Conservation (phyloP, 1,140 invertebrate species). For the Drosophila hydei region DNA sequence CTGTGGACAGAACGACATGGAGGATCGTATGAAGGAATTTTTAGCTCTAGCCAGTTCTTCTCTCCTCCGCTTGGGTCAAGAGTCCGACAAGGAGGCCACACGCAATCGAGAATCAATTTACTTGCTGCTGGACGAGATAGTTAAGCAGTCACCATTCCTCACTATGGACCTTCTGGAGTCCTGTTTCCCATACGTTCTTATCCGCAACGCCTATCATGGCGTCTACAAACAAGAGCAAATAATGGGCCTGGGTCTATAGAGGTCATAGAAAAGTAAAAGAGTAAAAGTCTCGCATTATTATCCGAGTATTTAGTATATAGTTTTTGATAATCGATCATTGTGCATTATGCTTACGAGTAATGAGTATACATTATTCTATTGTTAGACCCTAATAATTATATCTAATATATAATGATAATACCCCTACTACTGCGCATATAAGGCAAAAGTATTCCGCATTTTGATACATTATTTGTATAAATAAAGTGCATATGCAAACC, state of each 20-base stretch:
- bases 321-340: conserved; percentile 45
- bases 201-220: conserved; percentile 98
- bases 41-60: conserved; percentile 98
- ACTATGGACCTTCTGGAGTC: conserved; percentile 99
- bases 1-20: conserved; percentile 97
- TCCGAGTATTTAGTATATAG: conserved; percentile 41
- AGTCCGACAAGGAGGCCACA: conserved; percentile 96
- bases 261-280: too few species aligned
- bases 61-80: conserved; percentile 95
- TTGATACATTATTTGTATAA: conserved; percentile 63
- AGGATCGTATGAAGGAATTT: conserved; percentile 99
- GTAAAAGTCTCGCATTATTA: conserved; percentile 20
- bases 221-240: conserved; percentile 94
- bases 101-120: conserved; percentile 98
- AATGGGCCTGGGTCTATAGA: conserved; percentile 71
- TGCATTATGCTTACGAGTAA: conserved; percentile 47
- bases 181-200: conserved; percentile 98
- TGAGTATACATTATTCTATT: conserved; percentile 54
- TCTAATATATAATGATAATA: conserved; percentile 31
- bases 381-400: conserved; percentile 61
- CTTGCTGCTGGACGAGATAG: conserved; percentile 96
- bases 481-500: conserved; percentile 73
- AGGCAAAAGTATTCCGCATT: conserved; percentile 55
- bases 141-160: conserved; percentile 98
- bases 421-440: conserved; percentile 35